A percentile compares a stretch with the other conserved stretches of the same genome.
Evolutionary conservation across 2,113 vertebrate species (phyloP).

Genomic region (Pipa parva): DNA sequence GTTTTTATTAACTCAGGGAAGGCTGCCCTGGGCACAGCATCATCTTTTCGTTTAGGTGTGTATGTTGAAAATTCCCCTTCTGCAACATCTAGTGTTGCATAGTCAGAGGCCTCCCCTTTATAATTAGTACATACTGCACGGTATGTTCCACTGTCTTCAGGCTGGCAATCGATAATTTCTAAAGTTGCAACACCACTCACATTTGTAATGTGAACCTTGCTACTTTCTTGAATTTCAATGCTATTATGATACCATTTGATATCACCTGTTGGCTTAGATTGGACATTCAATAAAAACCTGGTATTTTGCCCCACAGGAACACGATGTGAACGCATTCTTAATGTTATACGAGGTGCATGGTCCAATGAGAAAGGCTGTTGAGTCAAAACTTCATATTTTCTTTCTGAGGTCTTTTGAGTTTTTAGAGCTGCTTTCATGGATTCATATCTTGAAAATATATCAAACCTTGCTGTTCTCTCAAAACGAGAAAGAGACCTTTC

Average conservation of each 20-base stretch:
- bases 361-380: conserved; percentile 91
- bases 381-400: conserved; percentile 80
- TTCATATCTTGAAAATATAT: conserved; percentile 90
- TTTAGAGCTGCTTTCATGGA: conserved; percentile 89
- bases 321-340: conserved; percentile 93
- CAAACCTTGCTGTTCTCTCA: conserved; percentile 80
- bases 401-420: conserved; percentile 76
- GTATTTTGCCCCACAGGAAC: conserved; percentile 79
- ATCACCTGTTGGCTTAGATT: conserved; percentile 84
- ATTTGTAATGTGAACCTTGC: conserved; percentile 82
- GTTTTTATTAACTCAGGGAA: conserved; percentile 81
- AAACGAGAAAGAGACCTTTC: conserved; percentile 85
- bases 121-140: conserved; percentile 84
- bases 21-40: conserved; percentile 75
- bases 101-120: conserved; percentile 93
- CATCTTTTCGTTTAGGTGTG: conserved; percentile 75
- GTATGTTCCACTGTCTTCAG: conserved; percentile 89
- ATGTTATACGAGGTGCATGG: conserved; percentile 83
- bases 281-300: conserved; percentile 87
- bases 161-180: conserved; percentile 81
- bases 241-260: conserved; percentile 94
- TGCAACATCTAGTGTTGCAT: conserved; percentile 86
- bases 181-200: conserved; percentile 86
- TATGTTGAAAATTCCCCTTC: conserved; percentile 79
- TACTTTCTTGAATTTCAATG: conserved; percentile 74